phyloP scores from a whole-genome alignment of 2,888 invertebrate species.

The Synanthedon myopaeformis region DNA sequence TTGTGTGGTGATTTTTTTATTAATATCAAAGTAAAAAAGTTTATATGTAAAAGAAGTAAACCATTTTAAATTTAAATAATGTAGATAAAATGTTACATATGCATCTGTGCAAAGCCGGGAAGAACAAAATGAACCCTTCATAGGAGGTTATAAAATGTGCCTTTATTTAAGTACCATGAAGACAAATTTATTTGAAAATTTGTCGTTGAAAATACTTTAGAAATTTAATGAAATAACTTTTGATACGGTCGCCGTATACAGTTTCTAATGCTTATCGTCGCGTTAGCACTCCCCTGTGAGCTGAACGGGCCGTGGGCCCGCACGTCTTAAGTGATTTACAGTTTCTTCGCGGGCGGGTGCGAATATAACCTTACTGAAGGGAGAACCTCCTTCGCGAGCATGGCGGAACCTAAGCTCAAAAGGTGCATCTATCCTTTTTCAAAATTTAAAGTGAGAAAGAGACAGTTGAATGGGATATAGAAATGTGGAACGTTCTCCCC shows the following conservation, averaged over 20 bases:
- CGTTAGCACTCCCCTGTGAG: slow-evolving; percentile 34
- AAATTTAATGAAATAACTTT: not conserved
- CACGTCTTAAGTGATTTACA: slow-evolving; percentile 63
- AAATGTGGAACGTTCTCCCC: slow-evolving; percentile 52
- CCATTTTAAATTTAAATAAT: too few relatives aligned
- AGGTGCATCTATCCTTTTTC: slow-evolving; percentile 21
- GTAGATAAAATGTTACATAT: too few relatives aligned
- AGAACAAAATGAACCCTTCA: too few relatives aligned
- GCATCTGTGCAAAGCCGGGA: too few relatives aligned
- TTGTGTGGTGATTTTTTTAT: too few relatives aligned
- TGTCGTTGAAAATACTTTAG: not conserved
- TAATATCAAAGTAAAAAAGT: too few relatives aligned
- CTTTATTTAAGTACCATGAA: too few relatives aligned
- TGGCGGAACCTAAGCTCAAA: not conserved
- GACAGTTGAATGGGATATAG: slow-evolving; percentile 38
- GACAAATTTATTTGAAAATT: not conserved
- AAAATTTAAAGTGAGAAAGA: slow-evolving; percentile 21
- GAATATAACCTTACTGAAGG: slow-evolving; percentile 15
- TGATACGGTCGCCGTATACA: not conserved
- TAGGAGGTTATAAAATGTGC: too few relatives aligned
- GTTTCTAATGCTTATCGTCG: slow-evolving; percentile 1
- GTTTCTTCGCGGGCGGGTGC: slow-evolving; percentile 33
- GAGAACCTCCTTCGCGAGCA: slow-evolving; percentile 19
- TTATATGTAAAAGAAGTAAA: too few relatives aligned
- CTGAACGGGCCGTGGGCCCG: slow-evolving; percentile 40